These are phyloP conservation scores for Mustela nigripes DNA, from an alignment of 2,113 vertebrate species.

Conservation along the genomic window DNA sequence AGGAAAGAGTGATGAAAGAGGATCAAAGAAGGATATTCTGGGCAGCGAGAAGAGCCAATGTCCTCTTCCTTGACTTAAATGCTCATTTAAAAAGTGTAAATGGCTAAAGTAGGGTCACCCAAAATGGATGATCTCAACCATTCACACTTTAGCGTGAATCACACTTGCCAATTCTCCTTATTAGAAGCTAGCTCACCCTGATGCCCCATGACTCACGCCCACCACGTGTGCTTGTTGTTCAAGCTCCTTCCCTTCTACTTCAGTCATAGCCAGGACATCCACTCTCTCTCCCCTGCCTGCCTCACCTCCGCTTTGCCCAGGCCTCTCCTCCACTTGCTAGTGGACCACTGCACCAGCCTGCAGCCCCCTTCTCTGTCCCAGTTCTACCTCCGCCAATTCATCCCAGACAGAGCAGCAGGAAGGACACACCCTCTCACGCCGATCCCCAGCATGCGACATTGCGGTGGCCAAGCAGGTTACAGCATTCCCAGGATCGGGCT, in stretches of 20 bases:
- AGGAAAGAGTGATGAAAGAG: not conserved
- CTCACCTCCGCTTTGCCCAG: not conserved
- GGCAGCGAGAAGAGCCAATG: not conserved
- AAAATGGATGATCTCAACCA: not conserved
- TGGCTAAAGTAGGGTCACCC: not conserved
- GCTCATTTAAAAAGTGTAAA: not conserved
- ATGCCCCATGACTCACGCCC: fast-evolving
- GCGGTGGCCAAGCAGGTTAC: not conserved
- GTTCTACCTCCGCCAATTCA: no score
- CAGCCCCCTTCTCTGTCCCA: not conserved
- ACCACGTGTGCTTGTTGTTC: not conserved
- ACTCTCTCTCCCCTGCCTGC: not conserved
- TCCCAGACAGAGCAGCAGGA: not conserved
- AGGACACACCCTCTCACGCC: fast-evolving
- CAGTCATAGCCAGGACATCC: not conserved
- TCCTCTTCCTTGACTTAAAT: not conserved
- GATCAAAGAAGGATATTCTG: not conserved
- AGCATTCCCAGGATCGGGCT: not conserved
- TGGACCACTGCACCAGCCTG: not conserved
- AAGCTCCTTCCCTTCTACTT: not conserved
- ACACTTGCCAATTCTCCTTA: not conserved
- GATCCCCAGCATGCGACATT: no score
- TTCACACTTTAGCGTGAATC: not conserved
- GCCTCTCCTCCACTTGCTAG: not conserved
- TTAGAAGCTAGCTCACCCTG: not conserved